Evolutionary conservation across 2,888 invertebrate genomes (phyloP).

Genomic region (Mythimna ferrago): DNA sequence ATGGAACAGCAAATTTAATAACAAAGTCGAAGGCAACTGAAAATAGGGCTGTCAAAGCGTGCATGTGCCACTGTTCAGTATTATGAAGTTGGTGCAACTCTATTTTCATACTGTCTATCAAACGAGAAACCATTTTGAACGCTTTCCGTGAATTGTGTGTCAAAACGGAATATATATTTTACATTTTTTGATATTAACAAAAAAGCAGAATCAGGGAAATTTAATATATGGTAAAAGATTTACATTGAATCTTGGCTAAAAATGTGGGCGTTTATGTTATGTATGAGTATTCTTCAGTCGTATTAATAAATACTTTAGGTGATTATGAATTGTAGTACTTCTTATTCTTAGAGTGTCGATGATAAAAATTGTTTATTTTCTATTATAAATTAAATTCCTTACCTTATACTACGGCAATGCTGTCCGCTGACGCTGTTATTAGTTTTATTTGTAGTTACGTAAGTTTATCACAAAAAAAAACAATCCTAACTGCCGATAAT

Average conservation of each 20-base stretch:
- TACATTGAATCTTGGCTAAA: neutral
- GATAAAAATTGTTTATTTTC: too few relatives aligned
- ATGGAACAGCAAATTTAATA: conserved; percentile 24
- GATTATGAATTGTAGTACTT: too few relatives aligned
- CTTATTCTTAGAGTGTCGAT: too few relatives aligned
- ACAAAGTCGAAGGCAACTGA: conserved; percentile 40
- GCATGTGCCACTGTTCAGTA: conserved; percentile 42
- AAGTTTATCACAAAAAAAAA: too few relatives aligned
- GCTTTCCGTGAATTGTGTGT: conserved; percentile 28
- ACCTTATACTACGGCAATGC: too few relatives aligned
- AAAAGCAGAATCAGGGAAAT: conserved; percentile 17
- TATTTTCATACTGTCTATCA: conserved; percentile 65
- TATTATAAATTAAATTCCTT: too few relatives aligned
- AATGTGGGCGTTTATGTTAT: neutral
- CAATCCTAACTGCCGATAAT: too few relatives aligned
- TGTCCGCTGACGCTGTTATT: too few relatives aligned
- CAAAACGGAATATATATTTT: conserved; percentile 35
- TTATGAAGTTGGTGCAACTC: conserved; percentile 61
- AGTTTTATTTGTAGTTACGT: too few relatives aligned
- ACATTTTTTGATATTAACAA: conserved; percentile 39
- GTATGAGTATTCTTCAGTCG: too few relatives aligned
- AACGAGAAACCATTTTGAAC: conserved; percentile 50
- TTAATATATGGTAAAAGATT: conserved; percentile 13
- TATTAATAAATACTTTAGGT: too few relatives aligned
- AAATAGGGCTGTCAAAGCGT: conserved; percentile 60